Evolutionary conservation across 1,140 invertebrate genomes (phyloP).

Genomic region (Drosophila mayri): DNA sequence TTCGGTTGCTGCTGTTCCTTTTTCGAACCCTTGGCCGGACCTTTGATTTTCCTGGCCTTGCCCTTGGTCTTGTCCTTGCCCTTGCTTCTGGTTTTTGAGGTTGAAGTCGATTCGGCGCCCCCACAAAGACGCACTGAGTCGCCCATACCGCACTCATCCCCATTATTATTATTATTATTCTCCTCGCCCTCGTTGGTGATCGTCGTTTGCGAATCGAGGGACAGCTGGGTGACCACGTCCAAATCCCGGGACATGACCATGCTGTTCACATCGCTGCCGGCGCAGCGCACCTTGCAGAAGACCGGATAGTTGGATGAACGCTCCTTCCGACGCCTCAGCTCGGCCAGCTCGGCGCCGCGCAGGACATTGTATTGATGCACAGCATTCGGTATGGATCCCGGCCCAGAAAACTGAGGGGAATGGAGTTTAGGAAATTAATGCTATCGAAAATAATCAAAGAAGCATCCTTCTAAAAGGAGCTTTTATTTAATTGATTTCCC

Average conservation of each 20-base stretch:
- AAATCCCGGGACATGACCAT: conserved; percentile 56
- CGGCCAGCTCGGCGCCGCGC: conserved; percentile 63
- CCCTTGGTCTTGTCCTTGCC: conserved; percentile 1
- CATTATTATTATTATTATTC: neutral
- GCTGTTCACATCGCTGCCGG: conserved; percentile 48
- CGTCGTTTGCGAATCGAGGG: conserved; percentile 8
- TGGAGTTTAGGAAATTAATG: neutral
- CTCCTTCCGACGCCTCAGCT: conserved; percentile 24
- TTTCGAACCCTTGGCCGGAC: neutral
- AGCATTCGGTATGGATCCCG: conserved; percentile 62
- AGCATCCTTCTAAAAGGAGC: neutral
- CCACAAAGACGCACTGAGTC: conserved; percentile 15
- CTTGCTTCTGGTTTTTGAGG: neutral
- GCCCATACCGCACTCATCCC: too few relatives aligned
- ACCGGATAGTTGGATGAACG: conserved; percentile 8
- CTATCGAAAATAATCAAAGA: neutral
- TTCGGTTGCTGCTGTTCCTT: neutral
- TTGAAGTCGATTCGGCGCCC: conserved; percentile 11
- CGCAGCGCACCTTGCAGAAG: conserved; percentile 61
- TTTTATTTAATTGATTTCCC: neutral
- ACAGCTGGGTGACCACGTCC: conserved; percentile 67
- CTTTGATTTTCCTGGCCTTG: neutral
- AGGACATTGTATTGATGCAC: conserved; percentile 58
- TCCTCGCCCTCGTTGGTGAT: neutral
- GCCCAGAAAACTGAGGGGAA: conserved; percentile 52